These are phyloP conservation scores for Cuculus canorus DNA, from an alignment of 2,797 vertebrate genomes.

Conservation along the genomic window DNA sequence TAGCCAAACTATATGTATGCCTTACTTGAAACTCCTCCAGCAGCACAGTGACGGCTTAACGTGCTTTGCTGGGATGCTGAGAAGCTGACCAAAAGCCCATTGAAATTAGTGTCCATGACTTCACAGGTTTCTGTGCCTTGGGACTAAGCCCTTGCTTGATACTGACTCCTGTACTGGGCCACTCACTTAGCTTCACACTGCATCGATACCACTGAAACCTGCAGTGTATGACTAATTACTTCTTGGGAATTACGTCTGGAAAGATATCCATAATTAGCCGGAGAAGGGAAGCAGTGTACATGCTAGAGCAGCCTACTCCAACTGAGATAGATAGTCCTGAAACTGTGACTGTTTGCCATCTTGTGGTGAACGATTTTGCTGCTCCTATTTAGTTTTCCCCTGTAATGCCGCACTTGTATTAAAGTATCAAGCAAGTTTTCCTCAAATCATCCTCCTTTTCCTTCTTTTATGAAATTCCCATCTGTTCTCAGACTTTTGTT, in stretches of 20 bases:
- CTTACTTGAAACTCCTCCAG: background rate
- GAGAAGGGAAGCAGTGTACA: background rate
- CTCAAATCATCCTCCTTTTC: background rate
- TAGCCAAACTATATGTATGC: background rate
- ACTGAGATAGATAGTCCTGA: background rate
- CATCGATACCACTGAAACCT: background rate
- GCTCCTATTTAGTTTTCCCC: background rate
- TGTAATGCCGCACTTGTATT: background rate
- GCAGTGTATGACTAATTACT: background rate
- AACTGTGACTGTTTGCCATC: conserved; percentile 45
- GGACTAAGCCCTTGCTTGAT: background rate
- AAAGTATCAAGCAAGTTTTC: background rate
- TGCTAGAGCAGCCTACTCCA: background rate
- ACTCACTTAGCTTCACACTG: background rate
- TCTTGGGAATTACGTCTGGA: background rate
- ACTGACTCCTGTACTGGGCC: background rate
- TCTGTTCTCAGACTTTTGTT: conserved; percentile 4
- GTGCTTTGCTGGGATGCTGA: background rate
- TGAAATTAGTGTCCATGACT: background rate
- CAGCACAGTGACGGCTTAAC: background rate
- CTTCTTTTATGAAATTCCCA: background rate
- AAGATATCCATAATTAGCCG: background rate
- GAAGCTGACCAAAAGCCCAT: rapidly evolving
- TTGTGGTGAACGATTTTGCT: conserved; percentile 33
- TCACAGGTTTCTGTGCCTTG: background rate